Base-by-base conservation (phyloP, 2,113 vertebrate species). In the Vireo altiloquus region DNA sequence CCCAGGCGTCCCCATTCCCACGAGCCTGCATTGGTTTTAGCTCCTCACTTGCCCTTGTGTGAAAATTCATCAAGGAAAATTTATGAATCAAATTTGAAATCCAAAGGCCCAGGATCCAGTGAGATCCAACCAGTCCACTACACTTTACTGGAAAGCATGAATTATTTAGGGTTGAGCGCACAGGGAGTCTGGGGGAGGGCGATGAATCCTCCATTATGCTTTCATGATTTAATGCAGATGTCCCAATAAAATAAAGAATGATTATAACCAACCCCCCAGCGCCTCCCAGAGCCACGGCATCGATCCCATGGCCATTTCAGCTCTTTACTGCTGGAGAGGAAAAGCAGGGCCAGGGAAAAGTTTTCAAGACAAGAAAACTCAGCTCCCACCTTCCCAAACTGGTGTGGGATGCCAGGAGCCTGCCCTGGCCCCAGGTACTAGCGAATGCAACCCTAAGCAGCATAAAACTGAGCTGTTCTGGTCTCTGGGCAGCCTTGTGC, bases 101-200 rank as follows among this genome's bases (percentile, higher is more conserved):
- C 30, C 4, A 10, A 52, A 87, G 82, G 53, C 81, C 63, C 25
- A 21, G 49, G 66, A 71, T 63, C 53, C 1, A 13, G 18, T 60
- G 19, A 20, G 50, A 89, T 82, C 15, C 7, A 39, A 82, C 7
- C 66, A 57, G 30, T 66, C 24, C 37, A 70, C 83, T 28, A 89
- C 10, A 7, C 85, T 96, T 98, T 98, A 95, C 97, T 72, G 97
- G 97, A 98, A 98, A 84, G 89, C 81, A 97, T 98, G 82, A 97
- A 98, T 98, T 98, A 98, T 98, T 98, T 88, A 98, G 61, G 91
- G 42, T 1, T 0, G 3, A 86, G 60, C 0, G 1, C 44, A 33
- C 0, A 3, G 77, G 71, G 66, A 76, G 56, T 59, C 50, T 33
- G 19, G 47, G 25, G 65, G 47, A 39, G 69, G 63, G 10, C 1